phyloP scores from a whole-genome alignment of 2,113 vertebrate species.

The Indicator maculatus region DNA sequence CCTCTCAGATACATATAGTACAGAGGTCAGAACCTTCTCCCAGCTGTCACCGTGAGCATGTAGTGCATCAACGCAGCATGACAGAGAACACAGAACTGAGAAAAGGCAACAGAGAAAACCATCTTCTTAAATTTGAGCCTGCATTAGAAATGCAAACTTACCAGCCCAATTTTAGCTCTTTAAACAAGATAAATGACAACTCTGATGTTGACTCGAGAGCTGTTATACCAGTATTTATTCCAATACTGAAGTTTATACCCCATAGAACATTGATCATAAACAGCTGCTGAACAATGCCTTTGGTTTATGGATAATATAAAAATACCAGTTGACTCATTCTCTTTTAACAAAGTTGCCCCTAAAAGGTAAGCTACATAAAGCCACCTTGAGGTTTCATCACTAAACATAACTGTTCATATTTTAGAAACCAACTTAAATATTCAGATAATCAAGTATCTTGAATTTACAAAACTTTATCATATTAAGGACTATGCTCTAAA shows the following conservation, averaged over 20 bases:
- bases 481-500: background rate
- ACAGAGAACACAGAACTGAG: background rate
- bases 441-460: background rate
- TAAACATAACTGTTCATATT: background rate
- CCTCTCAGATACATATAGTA: rapidly evolving
- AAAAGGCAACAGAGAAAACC: background rate
- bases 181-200: background rate
- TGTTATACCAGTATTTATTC: background rate
- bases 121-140: background rate
- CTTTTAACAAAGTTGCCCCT: background rate
- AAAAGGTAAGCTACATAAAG: background rate
- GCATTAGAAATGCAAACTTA: background rate
- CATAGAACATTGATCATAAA: background rate
- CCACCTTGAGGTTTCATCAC: background rate
- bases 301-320: background rate
- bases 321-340: background rate
- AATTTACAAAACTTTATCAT: background rate
- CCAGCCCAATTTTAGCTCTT: background rate
- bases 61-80: rapidly evolving
- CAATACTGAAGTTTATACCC: background rate
- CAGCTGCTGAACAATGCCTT: background rate
- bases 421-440: background rate
- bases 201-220: background rate
- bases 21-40: background rate
- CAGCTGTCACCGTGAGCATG: background rate